A percentile compares a stretch with the other conserved stretches of the same genome.
These are phyloP conservation scores for Microtus oregoni DNA, from an alignment of 2,113 vertebrate genomes.

Conservation along the genomic window DNA sequence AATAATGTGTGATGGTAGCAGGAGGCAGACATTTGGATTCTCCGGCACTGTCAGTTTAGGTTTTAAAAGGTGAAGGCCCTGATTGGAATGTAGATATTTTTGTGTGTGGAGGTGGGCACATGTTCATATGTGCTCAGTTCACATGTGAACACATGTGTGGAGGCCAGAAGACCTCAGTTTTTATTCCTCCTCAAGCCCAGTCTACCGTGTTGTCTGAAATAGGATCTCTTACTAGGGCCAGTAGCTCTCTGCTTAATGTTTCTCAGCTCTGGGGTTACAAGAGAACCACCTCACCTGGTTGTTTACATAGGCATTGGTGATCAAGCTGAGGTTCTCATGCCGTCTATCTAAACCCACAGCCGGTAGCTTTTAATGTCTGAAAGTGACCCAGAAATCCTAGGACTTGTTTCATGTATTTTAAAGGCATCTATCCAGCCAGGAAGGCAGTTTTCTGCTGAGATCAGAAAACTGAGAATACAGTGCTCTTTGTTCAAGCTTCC, in stretches of 20 bases:
- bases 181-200: neutral
- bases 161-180: neutral
- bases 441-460: conserved; percentile 55
- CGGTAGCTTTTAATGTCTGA: conserved; percentile 23
- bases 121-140: neutral
- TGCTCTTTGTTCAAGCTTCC: conserved; percentile 27
- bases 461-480: conserved; percentile 35
- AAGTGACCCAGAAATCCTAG: conserved; percentile 62
- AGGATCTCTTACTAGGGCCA: neutral
- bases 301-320: neutral
- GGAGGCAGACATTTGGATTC: neutral
- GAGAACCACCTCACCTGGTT: too few species aligned
- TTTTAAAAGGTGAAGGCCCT: neutral
- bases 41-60: neutral
- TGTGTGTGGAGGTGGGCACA: neutral
- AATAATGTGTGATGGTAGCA: neutral
- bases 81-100: neutral
- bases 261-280: too few species aligned
- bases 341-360: neutral
- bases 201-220: neutral
- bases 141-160: neutral
- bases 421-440: conserved; percentile 29
- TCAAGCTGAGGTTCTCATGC: neutral
- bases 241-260: neutral
- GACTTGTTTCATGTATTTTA: conserved; percentile 55